These are phyloP conservation scores for Cactoblastis cactorum DNA, from an alignment of 2,888 invertebrate genomes.

Conservation along the genomic window DNA sequence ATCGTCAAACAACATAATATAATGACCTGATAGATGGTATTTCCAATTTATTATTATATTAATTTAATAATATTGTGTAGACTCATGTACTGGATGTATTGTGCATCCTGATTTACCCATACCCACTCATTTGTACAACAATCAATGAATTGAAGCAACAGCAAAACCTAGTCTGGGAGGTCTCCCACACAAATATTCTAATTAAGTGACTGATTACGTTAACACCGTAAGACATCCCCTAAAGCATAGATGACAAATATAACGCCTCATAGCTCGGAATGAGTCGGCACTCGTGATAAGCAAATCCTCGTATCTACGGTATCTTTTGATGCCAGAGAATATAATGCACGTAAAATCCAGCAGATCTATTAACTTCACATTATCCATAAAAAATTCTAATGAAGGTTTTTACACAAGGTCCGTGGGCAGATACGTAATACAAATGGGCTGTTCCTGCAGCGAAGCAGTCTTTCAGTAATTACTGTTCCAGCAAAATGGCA, in stretches of 20 bases:
- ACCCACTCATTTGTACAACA: no score
- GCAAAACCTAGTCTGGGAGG: no score
- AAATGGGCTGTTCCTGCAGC: neutral
- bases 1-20: no score
- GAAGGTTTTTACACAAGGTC: neutral
- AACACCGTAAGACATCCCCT: neutral
- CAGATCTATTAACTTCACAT: neutral
- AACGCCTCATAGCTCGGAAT: constrained; percentile 19
- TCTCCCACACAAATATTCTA: no score
- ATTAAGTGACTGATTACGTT: no score
- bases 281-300: constrained; percentile 20
- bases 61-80: no score
- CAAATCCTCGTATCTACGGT: constrained; percentile 19
- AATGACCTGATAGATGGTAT: no score
- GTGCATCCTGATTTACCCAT: no score
- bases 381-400: neutral
- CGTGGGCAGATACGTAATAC: neutral
- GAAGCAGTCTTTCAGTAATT: neutral
- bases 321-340: constrained; percentile 13
- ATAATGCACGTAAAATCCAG: neutral
- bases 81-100: no score
- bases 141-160: no score
- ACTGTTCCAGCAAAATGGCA: constrained; percentile 22
- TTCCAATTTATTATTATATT: no score
- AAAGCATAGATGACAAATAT: constrained; percentile 7